phyloP scores from a whole-genome alignment of 2,888 invertebrate genomes.

The Mycalesis mineus region DNA sequence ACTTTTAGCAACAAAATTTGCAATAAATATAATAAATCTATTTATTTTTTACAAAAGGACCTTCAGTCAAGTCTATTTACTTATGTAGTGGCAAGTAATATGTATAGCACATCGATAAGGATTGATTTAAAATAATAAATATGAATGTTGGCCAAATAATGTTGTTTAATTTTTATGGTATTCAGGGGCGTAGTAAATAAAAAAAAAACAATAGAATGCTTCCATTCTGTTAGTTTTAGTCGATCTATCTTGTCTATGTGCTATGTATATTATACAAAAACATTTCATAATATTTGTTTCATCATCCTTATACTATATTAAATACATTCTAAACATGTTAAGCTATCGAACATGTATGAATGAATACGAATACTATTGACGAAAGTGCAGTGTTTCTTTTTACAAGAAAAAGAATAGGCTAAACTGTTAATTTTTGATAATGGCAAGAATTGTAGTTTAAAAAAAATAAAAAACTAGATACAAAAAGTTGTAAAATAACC shows the following conservation, averaged over 20 bases:
- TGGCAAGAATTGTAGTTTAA: slow-evolving; percentile 26
- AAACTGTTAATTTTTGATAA: no score
- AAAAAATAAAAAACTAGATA: slow-evolving; percentile 9
- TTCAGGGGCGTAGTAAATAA: no score
- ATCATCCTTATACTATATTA: neutral
- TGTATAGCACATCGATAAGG: neutral
- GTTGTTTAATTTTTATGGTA: no score
- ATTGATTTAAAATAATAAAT: no score
- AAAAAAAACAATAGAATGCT: no score
- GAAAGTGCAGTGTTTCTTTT: neutral
- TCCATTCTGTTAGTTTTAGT: neutral
- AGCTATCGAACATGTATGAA: neutral
- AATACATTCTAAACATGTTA: neutral
- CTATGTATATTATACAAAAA: neutral
- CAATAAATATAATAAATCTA: slow-evolving; percentile 42
- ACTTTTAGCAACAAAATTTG: slow-evolving; percentile 42
- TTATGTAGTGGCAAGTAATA: neutral
- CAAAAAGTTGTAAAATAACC: slow-evolving; percentile 10
- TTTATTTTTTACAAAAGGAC: slow-evolving; percentile 38
- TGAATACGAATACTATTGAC: neutral
- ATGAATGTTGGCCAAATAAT: no score
- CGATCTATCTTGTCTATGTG: neutral
- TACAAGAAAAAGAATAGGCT: neutral
- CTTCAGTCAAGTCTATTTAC: slow-evolving; percentile 30
- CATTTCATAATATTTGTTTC: neutral